These are phyloP conservation scores for Pseudachorutes palmiensis DNA, from an alignment of 1,140 invertebrate species.

Conservation along the genomic window DNA sequence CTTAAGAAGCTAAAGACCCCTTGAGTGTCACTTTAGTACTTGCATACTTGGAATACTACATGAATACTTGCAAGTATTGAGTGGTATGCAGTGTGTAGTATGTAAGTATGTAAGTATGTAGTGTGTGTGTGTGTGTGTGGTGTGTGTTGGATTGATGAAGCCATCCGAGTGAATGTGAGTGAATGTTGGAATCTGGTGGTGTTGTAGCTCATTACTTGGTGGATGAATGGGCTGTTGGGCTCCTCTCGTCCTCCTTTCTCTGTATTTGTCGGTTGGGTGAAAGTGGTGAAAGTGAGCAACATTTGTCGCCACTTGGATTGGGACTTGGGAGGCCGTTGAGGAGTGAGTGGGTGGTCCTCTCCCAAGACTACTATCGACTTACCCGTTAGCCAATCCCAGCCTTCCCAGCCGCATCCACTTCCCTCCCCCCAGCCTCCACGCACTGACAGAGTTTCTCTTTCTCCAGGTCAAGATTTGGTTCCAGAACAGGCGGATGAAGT, in stretches of 20 bases:
- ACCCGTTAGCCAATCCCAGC: constrained; percentile 30
- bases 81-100: too few species aligned
- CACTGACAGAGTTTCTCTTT: background rate
- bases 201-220: too few species aligned
- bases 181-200: too few species aligned
- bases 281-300: constrained; percentile 26
- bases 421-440: background rate
- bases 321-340: constrained; percentile 29
- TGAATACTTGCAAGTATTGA: too few species aligned
- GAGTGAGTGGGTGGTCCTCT: constrained; percentile 38
- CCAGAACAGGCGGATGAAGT: constrained; percentile 92
- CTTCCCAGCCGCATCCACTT: background rate
- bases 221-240: too few species aligned
- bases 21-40: too few species aligned
- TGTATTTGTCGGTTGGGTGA: too few species aligned
- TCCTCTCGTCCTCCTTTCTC: too few species aligned
- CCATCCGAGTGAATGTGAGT: too few species aligned
- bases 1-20: too few species aligned
- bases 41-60: too few species aligned
- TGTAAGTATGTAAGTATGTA: too few species aligned
- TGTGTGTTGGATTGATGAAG: background rate
- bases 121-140: constrained; percentile 2
- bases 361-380: constrained; percentile 30
- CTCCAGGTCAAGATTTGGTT: constrained; percentile 92
- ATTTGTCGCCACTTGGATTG: constrained; percentile 39